Percentiles rank a stretch among this genome's conserved stretches.
Evolutionary conservation across 2,888 invertebrate species (phyloP).

Genomic region (Ochropleura leucogaster): DNA sequence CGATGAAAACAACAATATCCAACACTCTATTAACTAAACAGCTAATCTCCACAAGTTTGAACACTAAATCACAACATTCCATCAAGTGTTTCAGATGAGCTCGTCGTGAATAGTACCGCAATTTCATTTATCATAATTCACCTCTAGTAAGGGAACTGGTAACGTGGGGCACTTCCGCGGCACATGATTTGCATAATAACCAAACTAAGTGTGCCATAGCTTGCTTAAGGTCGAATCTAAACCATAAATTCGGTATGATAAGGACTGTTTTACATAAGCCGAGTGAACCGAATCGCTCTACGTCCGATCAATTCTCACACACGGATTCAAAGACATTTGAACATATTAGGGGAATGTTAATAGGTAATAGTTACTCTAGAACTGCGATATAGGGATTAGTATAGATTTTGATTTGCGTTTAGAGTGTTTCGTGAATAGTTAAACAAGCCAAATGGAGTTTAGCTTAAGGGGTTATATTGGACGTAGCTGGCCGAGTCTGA

Average conservation of each 20-base stretch:
- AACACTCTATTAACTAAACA: conserved; percentile 18
- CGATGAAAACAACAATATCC: neutral
- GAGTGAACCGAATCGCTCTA: conserved; percentile 71
- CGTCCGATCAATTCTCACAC: conserved; percentile 84
- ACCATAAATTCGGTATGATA: conserved; percentile 72
- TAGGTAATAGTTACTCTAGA: conserved; percentile 59
- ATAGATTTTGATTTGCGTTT: conserved; percentile 49
- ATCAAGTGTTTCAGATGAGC: conserved; percentile 55
- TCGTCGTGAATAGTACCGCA: conserved; percentile 69
- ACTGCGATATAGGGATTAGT: conserved; percentile 44
- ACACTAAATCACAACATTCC: conserved; percentile 52
- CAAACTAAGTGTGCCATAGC: conserved; percentile 79
- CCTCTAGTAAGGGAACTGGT: conserved; percentile 84
- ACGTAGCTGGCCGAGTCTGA: neutral
- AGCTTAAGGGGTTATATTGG: neutral
- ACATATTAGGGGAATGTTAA: conserved; percentile 78
- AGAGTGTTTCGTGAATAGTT: conserved; percentile 42
- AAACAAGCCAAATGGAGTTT: conserved; percentile 17
- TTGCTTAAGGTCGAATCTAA: conserved; percentile 69
- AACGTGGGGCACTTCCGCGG: conserved; percentile 84
- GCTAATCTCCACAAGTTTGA: conserved; percentile 30
- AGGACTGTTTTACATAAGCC: conserved; percentile 72
- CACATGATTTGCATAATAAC: conserved; percentile 88
- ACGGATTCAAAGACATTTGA: conserved; percentile 82
- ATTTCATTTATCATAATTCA: conserved; percentile 86